Evolutionary conservation across 2,888 invertebrate species (phyloP).

Genomic region (Thalpophila matura): DNA sequence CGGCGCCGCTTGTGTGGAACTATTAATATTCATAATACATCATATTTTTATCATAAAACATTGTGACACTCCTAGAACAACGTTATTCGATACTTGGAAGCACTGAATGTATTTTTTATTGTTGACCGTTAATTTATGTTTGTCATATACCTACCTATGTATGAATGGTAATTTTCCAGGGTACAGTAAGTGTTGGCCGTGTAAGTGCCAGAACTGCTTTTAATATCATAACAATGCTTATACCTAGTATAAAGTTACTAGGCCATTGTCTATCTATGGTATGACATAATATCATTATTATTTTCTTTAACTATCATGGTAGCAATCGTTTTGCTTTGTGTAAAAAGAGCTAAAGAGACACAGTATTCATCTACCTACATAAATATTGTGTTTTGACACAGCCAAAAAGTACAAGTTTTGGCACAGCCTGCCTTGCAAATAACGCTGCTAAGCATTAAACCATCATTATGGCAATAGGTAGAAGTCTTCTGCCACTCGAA

Average conservation of each 20-base stretch:
- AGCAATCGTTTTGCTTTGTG: not conserved
- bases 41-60: slow-evolving; percentile 51
- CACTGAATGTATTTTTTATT: slow-evolving; percentile 41
- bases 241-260: slow-evolving; percentile 8
- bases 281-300: slow-evolving; percentile 1
- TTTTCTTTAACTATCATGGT: not conserved
- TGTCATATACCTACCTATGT: slow-evolving; percentile 38
- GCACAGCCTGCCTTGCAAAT: too few species aligned
- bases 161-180: slow-evolving; percentile 31
- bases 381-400: too few species aligned
- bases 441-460: too few species aligned
- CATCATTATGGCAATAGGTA: too few species aligned
- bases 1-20: slow-evolving; percentile 3
- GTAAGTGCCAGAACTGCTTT: slow-evolving; percentile 1
- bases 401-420: too few species aligned
- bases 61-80: slow-evolving; percentile 36
- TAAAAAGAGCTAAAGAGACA: not conserved
- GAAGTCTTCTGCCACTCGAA: too few species aligned
- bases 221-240: slow-evolving; percentile 25
- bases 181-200: slow-evolving; percentile 16
- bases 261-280: slow-evolving; percentile 15
- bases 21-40: slow-evolving; percentile 55
- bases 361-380: too few species aligned
- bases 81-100: slow-evolving; percentile 57
- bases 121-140: slow-evolving; percentile 51